phyloP scores from a whole-genome alignment of 2,113 vertebrate genomes.

The Brienomyrus longianalis region DNA sequence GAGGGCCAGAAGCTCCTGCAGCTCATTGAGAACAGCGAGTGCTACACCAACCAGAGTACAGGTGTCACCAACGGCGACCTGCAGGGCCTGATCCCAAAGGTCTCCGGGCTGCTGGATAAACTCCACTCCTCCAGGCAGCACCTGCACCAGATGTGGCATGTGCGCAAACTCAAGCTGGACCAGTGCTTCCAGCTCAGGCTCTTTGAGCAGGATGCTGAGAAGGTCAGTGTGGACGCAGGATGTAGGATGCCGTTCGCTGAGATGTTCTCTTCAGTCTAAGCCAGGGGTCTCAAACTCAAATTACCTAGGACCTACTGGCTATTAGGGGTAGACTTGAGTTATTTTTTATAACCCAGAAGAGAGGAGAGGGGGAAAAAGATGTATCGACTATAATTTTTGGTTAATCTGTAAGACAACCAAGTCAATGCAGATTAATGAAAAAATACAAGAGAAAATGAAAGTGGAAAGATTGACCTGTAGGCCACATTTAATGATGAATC shows the following conservation, averaged over 20 bases:
- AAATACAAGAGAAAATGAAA: not conserved
- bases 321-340: not conserved
- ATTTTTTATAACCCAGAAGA: not conserved
- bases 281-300: not conserved
- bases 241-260: not conserved
- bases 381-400: not conserved
- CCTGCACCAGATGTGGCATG: constrained; percentile 97
- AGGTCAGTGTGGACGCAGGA: constrained; percentile 59
- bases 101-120: constrained; percentile 86
- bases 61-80: constrained; percentile 78
- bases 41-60: constrained; percentile 72
- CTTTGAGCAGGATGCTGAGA: constrained; percentile 96
- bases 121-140: constrained; percentile 90
- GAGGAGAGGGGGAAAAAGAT: not conserved
- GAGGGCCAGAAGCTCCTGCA: constrained; percentile 91
- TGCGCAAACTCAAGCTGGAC: constrained; percentile 92
- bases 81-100: constrained; percentile 84
- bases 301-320: not conserved
- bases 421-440: not conserved
- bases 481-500: not conserved
- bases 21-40: constrained; percentile 78
- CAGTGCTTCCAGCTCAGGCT: constrained; percentile 96
- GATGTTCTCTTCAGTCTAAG: not conserved
- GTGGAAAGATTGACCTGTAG: not conserved
- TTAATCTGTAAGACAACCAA: not conserved